Percentiles rank a stretch among this genome's conserved stretches.
Conservation (phyloP, 2,888 invertebrate genomes). For the Lasioglossum figueresi region DNA sequence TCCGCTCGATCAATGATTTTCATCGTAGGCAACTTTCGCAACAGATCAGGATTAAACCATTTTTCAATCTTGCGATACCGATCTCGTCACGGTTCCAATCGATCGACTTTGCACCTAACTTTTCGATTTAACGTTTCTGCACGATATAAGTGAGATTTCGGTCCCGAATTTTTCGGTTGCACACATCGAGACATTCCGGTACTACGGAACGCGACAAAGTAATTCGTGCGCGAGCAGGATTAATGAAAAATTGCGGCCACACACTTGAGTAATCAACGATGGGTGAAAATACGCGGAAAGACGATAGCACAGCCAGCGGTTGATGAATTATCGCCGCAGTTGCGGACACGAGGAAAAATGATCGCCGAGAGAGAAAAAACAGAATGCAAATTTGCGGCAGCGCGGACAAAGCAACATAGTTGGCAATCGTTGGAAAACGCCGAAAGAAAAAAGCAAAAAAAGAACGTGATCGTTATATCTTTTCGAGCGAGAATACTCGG, state of each 20-base stretch:
- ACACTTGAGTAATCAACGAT: conserved; percentile 21
- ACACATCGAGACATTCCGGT: no score
- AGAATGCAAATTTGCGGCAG: conserved; percentile 25
- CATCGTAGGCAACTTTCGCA: not conserved
- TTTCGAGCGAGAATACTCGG: not conserved
- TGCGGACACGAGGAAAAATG: conserved; percentile 26
- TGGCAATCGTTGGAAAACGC: not conserved
- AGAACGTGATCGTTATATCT: not conserved
- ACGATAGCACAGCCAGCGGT: not conserved
- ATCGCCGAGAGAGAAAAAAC: not conserved
- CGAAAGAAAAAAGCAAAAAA: not conserved
- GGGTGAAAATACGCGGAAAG: conserved; percentile 7
- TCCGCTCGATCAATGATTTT: not conserved
- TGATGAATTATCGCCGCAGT: conserved; percentile 41
- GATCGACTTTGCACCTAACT: no score
- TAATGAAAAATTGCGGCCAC: not conserved
- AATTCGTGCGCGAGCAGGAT: not conserved
- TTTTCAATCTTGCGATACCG: not conserved
- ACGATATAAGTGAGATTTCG: no score
- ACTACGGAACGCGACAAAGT: not conserved
- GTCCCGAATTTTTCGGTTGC: no score
- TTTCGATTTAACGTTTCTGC: no score
- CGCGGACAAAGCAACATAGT: not conserved
- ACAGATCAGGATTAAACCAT: not conserved
- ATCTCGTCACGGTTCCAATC: not conserved